Evolutionary conservation across 1,140 invertebrate species (phyloP), one percentile per base, ranked within the genome.

Genomic region (Eumaeus atala): DNA sequence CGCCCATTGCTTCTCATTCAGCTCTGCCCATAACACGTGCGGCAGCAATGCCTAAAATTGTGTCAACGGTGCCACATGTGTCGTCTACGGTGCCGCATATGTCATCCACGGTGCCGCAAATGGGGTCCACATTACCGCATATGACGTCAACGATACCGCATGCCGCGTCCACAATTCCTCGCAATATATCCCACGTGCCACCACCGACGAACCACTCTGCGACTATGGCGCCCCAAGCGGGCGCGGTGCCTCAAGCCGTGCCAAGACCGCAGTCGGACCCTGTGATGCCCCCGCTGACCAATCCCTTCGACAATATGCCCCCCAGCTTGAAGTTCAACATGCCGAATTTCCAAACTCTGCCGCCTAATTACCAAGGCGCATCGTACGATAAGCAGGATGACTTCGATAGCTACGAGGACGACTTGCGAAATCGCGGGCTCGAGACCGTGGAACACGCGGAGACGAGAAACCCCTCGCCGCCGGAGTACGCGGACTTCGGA

Each of bases 241-340:
- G 34, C 35, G 33, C 16, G 14, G 17, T 36, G 16, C 16, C 50
- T 10, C 36, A n/a, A 6, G 35, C 9, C 10, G 42, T 21, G 1
- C 11, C 38, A 21, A 12, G 51, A 28, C 42, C 40, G 7, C 51
- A 59, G 1, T 66, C 74, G 2, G 69, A 70, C 0, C 74, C 72
- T 1, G 47, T 67, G 1, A 14, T 71, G 8, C 59, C 62, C 0
- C 74, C 74, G 0, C 57, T 77, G 21, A 44, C 67, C 0, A 82
- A 84, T 33, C 81, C 81, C 1, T 84, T 84, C 59, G 81, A 84
- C 6, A 78, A 74, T 36, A 81, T 82, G 75, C 77, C 77, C 0
- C 56, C 75, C 6, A 65, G 40, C 0, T 51, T 84, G 5, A 73
- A 78, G 49, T 74, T 72, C 57, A 77, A 73, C 49, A 63, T 72